phyloP scores from a whole-genome alignment of 2,888 invertebrate species.

The Dexiosoma caninum region DNA sequence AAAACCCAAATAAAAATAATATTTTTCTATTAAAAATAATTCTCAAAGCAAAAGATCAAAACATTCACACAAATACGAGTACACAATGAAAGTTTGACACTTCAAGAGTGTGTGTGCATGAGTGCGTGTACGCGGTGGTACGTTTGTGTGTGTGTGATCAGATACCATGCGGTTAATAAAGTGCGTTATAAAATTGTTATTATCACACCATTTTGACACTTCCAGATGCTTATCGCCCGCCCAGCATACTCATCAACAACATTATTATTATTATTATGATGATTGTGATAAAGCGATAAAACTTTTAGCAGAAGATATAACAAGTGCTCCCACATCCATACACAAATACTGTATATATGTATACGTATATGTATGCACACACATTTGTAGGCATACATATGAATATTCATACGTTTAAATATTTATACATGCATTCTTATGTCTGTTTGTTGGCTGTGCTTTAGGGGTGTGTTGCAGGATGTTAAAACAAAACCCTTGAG shows the following conservation, averaged over 20 bases:
- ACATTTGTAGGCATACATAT: neutral
- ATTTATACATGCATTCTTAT: neutral
- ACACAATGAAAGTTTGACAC: neutral
- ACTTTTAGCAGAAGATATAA: conserved; percentile 43
- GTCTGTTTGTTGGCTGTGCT: too few relatives aligned
- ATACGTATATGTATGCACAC: neutral
- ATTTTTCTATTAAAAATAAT: conserved; percentile 2
- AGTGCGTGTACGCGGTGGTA: too few relatives aligned
- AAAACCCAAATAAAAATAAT: neutral
- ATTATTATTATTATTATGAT: conserved; percentile 62
- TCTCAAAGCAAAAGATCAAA: conserved; percentile 15
- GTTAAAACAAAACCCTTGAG: neutral
- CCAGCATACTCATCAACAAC: neutral
- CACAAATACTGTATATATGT: too few relatives aligned
- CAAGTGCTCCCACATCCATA: neutral
- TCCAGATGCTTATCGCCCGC: conserved; percentile 69
- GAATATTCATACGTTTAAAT: neutral
- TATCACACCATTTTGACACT: conserved; percentile 69
- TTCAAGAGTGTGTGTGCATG: neutral
- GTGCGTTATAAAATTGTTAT: conserved; percentile 70
- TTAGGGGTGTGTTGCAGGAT: neutral
- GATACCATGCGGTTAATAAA: conserved; percentile 67
- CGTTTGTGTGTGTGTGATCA: conserved; percentile 15
- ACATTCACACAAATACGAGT: conserved; percentile 16
- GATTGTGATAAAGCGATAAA: conserved; percentile 67